These are phyloP conservation scores for Zhuqinia jingwanae DNA, from an alignment of 2,888 invertebrate species.

Conservation along the genomic window DNA sequence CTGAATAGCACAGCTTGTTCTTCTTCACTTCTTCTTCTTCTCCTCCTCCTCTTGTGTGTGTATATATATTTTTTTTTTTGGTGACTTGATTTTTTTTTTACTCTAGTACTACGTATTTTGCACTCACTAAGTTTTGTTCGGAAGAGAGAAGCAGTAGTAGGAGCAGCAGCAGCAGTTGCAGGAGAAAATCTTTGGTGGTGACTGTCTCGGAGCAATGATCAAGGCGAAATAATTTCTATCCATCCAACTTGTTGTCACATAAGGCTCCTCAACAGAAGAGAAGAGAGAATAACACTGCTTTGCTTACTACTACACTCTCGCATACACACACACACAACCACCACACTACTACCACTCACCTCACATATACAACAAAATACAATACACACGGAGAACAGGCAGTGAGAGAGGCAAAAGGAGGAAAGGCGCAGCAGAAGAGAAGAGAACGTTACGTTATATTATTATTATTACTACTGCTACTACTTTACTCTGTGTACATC, in stretches of 20 bases:
- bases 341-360: too few species aligned
- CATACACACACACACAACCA: neutral
- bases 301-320: neutral
- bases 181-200: conserved; percentile 60
- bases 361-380: too few species aligned
- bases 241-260: conserved; percentile 77
- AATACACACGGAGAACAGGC: too few species aligned
- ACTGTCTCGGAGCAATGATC: conserved; percentile 72
- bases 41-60: too few species aligned
- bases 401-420: neutral
- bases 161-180: conserved; percentile 1
- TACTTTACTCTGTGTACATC: neutral
- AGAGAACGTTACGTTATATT: neutral
- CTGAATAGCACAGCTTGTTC: conserved; percentile 43
- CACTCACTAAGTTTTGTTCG: conserved; percentile 4
- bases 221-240: conserved; percentile 72
- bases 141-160: conserved; percentile 3
- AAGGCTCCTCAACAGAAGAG: conserved; percentile 68
- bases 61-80: too few species aligned
- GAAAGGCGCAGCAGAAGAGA: neutral
- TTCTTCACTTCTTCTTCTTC: conserved; percentile 33
- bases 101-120: conserved; percentile 4
- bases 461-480: neutral
- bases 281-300: neutral
- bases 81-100: neutral